A percentile compares a stretch with the other conserved stretches of the same genome.
These are phyloP conservation scores for Colius striatus DNA, from an alignment of 2,113 vertebrate species.

Conservation along the genomic window DNA sequence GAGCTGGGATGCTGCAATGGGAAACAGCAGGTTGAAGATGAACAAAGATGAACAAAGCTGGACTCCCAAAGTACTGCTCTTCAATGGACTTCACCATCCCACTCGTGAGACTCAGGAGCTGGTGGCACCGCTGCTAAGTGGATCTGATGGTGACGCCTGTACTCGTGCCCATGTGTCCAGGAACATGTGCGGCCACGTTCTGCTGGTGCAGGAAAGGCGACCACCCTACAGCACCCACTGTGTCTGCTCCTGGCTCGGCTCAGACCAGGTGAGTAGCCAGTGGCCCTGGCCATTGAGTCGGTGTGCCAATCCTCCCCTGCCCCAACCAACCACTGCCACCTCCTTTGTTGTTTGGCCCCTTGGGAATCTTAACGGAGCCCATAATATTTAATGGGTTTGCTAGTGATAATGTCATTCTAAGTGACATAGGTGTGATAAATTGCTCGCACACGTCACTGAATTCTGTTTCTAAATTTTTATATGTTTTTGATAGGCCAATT, in stretches of 20 bases:
- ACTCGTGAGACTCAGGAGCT: accelerated
- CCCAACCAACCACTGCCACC: neutral
- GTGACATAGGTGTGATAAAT: conserved; percentile 56
- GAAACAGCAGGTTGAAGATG: accelerated
- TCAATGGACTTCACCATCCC: accelerated
- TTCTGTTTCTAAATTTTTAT: conserved; percentile 66
- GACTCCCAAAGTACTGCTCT: accelerated
- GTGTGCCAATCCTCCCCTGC: neutral
- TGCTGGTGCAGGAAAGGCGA: neutral
- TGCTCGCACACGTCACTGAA: conserved; percentile 21
- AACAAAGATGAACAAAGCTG: too few species aligned
- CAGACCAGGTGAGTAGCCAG: neutral
- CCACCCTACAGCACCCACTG: accelerated
- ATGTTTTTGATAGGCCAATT: conserved; percentile 68
- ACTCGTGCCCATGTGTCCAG: neutral
- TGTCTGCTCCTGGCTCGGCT: neutral
- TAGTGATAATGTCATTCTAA: conserved; percentile 57
- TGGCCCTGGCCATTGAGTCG: neutral
- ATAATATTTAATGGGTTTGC: conserved; percentile 48
- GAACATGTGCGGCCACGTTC: accelerated
- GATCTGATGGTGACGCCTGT: neutral
- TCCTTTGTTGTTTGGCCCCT: neutral
- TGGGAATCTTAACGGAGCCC: neutral
- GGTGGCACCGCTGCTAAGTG: accelerated
- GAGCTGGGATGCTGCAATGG: neutral